Conservation (phyloP, 2,797 vertebrate genomes). For the Tapirus indicus region DNA sequence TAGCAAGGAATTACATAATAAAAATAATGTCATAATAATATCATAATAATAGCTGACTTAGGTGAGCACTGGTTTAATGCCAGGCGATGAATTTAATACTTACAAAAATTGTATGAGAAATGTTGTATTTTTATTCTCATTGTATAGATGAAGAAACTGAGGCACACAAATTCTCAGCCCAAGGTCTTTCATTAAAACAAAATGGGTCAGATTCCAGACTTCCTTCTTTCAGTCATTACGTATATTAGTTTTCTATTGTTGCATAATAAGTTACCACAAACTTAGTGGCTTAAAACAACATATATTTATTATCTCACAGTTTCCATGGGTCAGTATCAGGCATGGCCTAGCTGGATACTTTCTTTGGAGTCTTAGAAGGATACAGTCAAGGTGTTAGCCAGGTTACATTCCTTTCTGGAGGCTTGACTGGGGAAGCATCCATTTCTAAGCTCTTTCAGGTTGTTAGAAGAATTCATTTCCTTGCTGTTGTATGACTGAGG, state of each 20-base stretch:
- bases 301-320: not conserved
- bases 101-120: not conserved
- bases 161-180: not conserved
- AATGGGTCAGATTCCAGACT: not conserved
- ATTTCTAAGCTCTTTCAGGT: not conserved
- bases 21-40: not conserved
- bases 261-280: not conserved
- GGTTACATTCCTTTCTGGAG: not conserved
- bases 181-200: not conserved
- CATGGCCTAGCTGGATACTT: not conserved
- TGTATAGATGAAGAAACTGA: not conserved
- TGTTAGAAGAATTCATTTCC: not conserved
- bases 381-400: not conserved
- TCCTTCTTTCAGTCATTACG: not conserved
- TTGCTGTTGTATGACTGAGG: not conserved
- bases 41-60: not conserved
- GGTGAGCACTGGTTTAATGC: not conserved
- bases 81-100: conserved; percentile 10
- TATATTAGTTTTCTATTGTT: not conserved
- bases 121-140: not conserved
- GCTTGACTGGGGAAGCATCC: not conserved
- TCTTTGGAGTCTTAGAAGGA: not conserved
- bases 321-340: not conserved
- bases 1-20: not conserved
- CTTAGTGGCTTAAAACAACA: not conserved